phyloP scores from a whole-genome alignment of 1,140 invertebrate genomes.

The Heterodera schachtii region DNA sequence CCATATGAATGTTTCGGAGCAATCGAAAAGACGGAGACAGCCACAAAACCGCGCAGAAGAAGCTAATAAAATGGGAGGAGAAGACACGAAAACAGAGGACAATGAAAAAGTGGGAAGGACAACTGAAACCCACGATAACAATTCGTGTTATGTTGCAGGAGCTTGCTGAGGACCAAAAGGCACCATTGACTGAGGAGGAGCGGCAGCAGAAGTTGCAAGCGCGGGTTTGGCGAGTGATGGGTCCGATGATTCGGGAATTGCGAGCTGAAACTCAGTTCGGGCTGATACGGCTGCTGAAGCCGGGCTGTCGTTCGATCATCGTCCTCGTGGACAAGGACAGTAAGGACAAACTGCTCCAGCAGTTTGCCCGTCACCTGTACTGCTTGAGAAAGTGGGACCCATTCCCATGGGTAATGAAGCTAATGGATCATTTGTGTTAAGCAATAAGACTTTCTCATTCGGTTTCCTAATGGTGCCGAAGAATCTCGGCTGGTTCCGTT shows the following conservation, averaged over 20 bases:
- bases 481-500: slow-evolving; percentile 86
- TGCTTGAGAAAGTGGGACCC: slow-evolving; percentile 83
- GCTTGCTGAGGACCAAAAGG: slow-evolving; percentile 63
- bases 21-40: slow-evolving; percentile 10
- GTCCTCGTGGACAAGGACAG: slow-evolving; percentile 85
- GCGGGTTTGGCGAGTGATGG: slow-evolving; percentile 51
- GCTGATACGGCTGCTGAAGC: slow-evolving; percentile 85
- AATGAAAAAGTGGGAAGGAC: slow-evolving; percentile 12
- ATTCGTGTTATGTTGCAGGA: slow-evolving; percentile 30
- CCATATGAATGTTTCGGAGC: slow-evolving; percentile 29
- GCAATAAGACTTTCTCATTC: slow-evolving; percentile 89
- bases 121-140: background rate
- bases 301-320: slow-evolving; percentile 89
- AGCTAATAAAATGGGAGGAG: background rate
- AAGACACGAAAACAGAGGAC: slow-evolving; percentile 2
- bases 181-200: slow-evolving; percentile 26
- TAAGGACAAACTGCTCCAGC: slow-evolving; percentile 80
- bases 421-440: slow-evolving; percentile 67
- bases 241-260: slow-evolving; percentile 78
- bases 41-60: slow-evolving; percentile 23
- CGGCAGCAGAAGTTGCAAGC: slow-evolving; percentile 24
- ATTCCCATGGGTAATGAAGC: background rate
- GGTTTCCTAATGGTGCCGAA: slow-evolving; percentile 87
- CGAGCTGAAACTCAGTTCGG: slow-evolving; percentile 92
- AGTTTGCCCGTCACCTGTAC: slow-evolving; percentile 89